phyloP scores from a whole-genome alignment of 2,797 vertebrate genomes.

The Rhynchotus rufescens region DNA sequence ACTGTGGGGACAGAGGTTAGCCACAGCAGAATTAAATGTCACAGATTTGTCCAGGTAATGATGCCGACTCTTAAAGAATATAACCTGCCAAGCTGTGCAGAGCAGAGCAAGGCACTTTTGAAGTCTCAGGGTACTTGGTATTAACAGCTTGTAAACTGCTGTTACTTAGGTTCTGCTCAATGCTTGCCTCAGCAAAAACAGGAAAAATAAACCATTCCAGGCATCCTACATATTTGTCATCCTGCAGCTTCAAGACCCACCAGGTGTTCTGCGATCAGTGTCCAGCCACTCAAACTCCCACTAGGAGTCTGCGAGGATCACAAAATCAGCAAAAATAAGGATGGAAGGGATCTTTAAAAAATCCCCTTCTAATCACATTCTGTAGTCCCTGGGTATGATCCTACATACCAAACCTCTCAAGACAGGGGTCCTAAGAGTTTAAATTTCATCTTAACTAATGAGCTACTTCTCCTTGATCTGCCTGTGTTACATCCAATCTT shows the following conservation, averaged over 20 bases:
- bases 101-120: conserved; percentile 20
- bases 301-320: not conserved
- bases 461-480: not conserved
- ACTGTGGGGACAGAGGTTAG: not conserved
- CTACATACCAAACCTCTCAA: not conserved
- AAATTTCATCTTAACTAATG: not conserved
- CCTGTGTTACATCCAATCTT: not conserved
- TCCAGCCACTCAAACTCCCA: not conserved
- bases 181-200: conserved; percentile 48
- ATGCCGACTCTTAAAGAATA: conserved; percentile 5
- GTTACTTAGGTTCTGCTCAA: conserved; percentile 26
- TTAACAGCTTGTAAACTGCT: conserved; percentile 33
- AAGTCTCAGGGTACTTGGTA: conserved; percentile 29
- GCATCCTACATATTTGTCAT: not conserved
- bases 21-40: conserved; percentile 44
- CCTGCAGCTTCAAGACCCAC: conserved; percentile 10
- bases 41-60: conserved; percentile 21
- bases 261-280: not conserved
- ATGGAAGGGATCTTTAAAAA: not conserved
- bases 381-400: not conserved
- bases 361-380: not conserved
- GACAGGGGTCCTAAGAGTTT: not conserved
- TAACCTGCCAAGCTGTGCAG: conserved; percentile 14
- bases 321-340: conserved; percentile 6
- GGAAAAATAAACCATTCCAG: conserved; percentile 26